phyloP scores from a whole-genome alignment of 2,113 vertebrate genomes.

The Psettodes erumei region DNA sequence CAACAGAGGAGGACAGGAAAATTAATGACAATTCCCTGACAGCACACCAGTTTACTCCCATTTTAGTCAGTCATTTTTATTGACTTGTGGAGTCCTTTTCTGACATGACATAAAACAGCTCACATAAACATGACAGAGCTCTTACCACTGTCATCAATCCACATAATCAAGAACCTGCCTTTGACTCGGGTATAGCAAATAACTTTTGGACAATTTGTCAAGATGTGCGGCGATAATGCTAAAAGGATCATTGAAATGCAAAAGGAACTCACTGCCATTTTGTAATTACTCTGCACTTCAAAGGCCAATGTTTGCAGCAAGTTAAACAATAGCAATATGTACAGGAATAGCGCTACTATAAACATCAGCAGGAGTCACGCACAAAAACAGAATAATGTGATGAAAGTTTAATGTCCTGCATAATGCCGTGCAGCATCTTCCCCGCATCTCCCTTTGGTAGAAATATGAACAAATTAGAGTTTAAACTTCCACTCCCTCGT shows the following conservation, averaged over 20 bases:
- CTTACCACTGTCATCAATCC: constrained; percentile 64
- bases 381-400: constrained; percentile 25
- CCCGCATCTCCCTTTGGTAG: constrained; percentile 30
- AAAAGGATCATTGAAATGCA: constrained; percentile 43
- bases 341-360: constrained; percentile 16
- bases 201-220: constrained; percentile 50
- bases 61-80: constrained; percentile 74
- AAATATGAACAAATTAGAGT: constrained; percentile 59
- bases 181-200: constrained; percentile 57
- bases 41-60: constrained; percentile 56
- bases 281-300: constrained; percentile 37
- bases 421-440: constrained; percentile 42
- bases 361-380: constrained; percentile 17
- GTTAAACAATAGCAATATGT: constrained; percentile 19
- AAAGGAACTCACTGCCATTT: constrained; percentile 30
- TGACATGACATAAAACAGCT: constrained; percentile 65
- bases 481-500: constrained; percentile 54
- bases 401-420: constrained; percentile 39
- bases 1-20: constrained; percentile 69
- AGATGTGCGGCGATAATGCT: constrained; percentile 44
- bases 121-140: constrained; percentile 74
- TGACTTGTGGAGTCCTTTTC: constrained; percentile 68
- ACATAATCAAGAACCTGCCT: constrained; percentile 53
- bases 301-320: constrained; percentile 27
- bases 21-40: constrained; percentile 70